Conservation (phyloP, 2,888 invertebrate genomes). For the Metallyticus violacea region DNA sequence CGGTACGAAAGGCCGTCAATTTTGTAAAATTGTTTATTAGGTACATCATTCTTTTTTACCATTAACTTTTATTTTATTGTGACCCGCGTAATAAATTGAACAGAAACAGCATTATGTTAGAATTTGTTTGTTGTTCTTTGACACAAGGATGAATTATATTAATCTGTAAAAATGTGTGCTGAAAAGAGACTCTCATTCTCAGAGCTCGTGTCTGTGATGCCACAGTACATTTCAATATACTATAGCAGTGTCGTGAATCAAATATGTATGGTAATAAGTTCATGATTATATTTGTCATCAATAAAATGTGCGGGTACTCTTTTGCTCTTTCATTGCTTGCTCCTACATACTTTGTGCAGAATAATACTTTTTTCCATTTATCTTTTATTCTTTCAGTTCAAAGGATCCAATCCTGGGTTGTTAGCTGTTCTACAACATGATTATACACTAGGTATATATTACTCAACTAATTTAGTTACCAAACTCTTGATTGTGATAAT, state of each 20-base stretch:
- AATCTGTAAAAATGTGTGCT: neutral
- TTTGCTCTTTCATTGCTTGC: neutral
- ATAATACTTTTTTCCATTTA: no score
- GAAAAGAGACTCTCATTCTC: neutral
- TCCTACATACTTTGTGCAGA: no score
- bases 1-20: neutral
- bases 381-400: no score
- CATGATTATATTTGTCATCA: conserved; percentile 1
- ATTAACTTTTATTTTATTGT: neutral
- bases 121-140: neutral
- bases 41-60: neutral
- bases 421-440: no score
- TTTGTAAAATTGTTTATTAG: neutral
- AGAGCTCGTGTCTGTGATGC: neutral
- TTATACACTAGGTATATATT: no score
- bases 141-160: neutral
- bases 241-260: neutral
- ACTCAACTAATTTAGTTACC: no score
- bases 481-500: no score
- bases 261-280: conserved; percentile 2
- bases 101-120: neutral
- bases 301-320: conserved; percentile 3
- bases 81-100: neutral
- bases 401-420: no score
- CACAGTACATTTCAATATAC: neutral